phyloP scores from a whole-genome alignment of 2,888 invertebrate genomes.

The Pasiphila rectangulata region DNA sequence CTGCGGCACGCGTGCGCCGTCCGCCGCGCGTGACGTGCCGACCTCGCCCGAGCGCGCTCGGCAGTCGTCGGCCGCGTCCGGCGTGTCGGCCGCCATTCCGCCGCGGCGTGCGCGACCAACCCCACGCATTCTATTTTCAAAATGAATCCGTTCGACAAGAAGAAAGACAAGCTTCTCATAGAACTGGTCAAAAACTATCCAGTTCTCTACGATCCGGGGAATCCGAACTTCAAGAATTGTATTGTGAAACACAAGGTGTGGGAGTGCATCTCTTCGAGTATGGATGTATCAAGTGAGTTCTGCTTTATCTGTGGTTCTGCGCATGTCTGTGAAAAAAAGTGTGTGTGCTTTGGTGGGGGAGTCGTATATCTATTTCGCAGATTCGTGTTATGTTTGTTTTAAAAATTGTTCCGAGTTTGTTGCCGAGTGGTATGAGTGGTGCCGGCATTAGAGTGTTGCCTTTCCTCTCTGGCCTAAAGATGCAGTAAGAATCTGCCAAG shows the following conservation, averaged over 20 bases:
- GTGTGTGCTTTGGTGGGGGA: not conserved
- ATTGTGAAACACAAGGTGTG: conserved; percentile 24
- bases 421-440: too few relatives aligned
- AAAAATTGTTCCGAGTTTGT: too few relatives aligned
- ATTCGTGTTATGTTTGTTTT: too few relatives aligned
- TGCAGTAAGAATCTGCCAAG: too few relatives aligned
- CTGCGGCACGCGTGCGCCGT: conserved; percentile 5
- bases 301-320: not conserved
- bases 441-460: too few relatives aligned
- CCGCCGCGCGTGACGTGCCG: conserved; percentile 19
- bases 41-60: conserved; percentile 8
- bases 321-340: not conserved
- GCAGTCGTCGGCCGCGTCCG: conserved; percentile 12
- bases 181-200: conserved; percentile 21
- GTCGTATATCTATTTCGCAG: too few relatives aligned
- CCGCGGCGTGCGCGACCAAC: not conserved
- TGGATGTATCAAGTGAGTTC: conserved; percentile 21
- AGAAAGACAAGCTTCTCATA: conserved; percentile 22
- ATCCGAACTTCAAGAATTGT: conserved; percentile 19
- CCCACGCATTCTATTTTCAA: conserved; percentile 4
- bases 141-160: conserved; percentile 20
- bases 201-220: conserved; percentile 20
- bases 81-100: conserved; percentile 11
- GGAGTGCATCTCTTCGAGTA: conserved; percentile 21
- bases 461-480: too few relatives aligned